phyloP scores from a whole-genome alignment of 2,888 invertebrate genomes.

The Eristalinus aeneus region DNA sequence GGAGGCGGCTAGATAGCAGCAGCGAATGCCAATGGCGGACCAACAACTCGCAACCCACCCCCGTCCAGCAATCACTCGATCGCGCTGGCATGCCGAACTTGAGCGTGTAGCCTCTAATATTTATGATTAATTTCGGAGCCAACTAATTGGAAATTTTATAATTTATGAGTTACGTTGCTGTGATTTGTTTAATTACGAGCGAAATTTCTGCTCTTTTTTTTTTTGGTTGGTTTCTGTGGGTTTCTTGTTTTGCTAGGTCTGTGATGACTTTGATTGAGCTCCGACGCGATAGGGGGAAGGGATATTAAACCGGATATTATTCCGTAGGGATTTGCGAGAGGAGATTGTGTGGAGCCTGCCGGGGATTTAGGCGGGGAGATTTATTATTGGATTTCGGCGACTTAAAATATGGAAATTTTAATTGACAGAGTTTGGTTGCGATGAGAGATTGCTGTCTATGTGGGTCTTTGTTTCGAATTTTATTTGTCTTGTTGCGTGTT shows the following conservation, averaged over 20 bases:
- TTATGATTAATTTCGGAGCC: constrained; percentile 64
- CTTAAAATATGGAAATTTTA: constrained; percentile 61
- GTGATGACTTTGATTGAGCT: constrained; percentile 3
- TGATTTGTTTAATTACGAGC: constrained; percentile 64
- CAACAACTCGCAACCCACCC: not conserved
- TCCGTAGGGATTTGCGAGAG: constrained; percentile 32
- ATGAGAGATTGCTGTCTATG: not conserved
- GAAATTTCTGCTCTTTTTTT: not conserved
- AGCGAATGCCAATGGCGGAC: not conserved
- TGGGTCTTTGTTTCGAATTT: constrained; percentile 32
- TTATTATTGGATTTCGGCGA: constrained; percentile 60
- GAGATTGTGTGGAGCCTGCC: not conserved
- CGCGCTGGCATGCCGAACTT: constrained; percentile 6
- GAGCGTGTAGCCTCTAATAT: constrained; percentile 53
- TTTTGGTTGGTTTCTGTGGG: constrained; percentile 37
- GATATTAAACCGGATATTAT: constrained; percentile 63
- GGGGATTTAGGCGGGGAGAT: constrained; percentile 25
- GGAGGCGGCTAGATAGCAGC: not conserved
- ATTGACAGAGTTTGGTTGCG: constrained; percentile 48
- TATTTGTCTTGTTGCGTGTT: constrained; percentile 37
- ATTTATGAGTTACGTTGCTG: constrained; percentile 65
- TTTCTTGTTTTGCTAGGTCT: constrained; percentile 9
- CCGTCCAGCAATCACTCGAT: not conserved
- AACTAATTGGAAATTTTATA: constrained; percentile 69
- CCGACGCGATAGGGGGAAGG: constrained; percentile 18